These are phyloP conservation scores for Thamnaconus septentrionalis DNA, from an alignment of 2,113 vertebrate species.

Conservation along the genomic window DNA sequence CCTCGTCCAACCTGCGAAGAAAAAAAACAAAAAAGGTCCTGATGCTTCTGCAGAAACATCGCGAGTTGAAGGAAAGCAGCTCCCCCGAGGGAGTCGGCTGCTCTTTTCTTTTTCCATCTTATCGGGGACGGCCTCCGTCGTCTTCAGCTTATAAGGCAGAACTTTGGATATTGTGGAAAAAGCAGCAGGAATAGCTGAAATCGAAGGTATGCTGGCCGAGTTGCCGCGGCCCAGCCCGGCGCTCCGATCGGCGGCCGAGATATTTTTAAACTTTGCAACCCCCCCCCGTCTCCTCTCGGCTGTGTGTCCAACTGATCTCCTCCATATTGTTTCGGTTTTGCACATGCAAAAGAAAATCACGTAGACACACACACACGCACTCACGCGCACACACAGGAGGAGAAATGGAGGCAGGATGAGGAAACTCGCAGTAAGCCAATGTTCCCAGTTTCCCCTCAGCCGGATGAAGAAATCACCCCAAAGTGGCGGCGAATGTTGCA, in stretches of 20 bases:
- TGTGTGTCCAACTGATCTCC: conserved; percentile 29
- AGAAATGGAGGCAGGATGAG: background rate
- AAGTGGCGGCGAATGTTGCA: conserved; percentile 47
- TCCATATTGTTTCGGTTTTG: conserved; percentile 50
- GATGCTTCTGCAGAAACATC: conserved; percentile 15
- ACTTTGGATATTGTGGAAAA: conserved; percentile 71
- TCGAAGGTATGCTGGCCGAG: conserved; percentile 57
- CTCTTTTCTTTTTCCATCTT: conserved; percentile 54
- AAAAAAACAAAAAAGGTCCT: conserved; percentile 13
- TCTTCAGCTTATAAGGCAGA: conserved; percentile 75
- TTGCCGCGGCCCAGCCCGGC: conserved; percentile 42
- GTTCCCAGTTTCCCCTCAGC: conserved; percentile 32
- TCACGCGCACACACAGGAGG: background rate
- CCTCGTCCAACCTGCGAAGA: conserved; percentile 19
- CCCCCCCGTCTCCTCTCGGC: conserved; percentile 48
- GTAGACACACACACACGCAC: no score
- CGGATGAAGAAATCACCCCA: conserved; percentile 34
- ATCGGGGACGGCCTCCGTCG: conserved; percentile 31
- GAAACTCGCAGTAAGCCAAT: conserved; percentile 2
- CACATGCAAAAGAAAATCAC: conserved; percentile 6
- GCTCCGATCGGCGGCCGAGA: conserved; percentile 45
- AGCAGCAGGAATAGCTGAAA: conserved; percentile 71
- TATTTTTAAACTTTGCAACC: conserved; percentile 70
- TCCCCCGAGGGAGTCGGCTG: conserved; percentile 5
- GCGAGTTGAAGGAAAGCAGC: conserved; percentile 42